These are phyloP conservation scores for Parnassius glacialis DNA, from an alignment of 2,888 invertebrate species.

Conservation along the genomic window DNA sequence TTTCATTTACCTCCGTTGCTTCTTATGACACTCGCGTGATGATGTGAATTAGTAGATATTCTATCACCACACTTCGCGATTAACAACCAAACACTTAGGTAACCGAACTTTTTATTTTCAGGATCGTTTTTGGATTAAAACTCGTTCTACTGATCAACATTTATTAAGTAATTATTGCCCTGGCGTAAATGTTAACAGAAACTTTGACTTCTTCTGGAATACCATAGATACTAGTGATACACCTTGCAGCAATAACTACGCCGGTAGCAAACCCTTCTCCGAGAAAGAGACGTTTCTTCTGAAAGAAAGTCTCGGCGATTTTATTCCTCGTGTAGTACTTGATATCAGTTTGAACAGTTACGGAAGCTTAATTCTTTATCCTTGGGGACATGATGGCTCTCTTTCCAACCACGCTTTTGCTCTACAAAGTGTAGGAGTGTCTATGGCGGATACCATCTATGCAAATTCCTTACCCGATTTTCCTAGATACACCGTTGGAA, in stretches of 20 bases:
- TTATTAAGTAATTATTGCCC: constrained; percentile 62
- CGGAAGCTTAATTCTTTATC: constrained; percentile 85
- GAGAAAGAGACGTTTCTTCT: constrained; percentile 84
- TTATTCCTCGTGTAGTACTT: constrained; percentile 75
- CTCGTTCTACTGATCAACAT: constrained; percentile 73
- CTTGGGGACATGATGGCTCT: constrained; percentile 83
- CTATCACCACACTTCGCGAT: too few species aligned
- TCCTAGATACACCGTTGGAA: constrained; percentile 77
- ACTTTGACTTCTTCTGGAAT: constrained; percentile 87
- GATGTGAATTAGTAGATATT: too few species aligned
- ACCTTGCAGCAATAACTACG: constrained; percentile 82
- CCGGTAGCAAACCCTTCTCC: constrained; percentile 83
- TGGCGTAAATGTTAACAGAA: constrained; percentile 89
- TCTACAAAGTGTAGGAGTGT: constrained; percentile 65
- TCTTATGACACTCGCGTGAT: too few species aligned
- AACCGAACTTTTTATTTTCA: constrained; percentile 82
- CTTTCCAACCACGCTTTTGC: constrained; percentile 71
- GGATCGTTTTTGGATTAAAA: constrained; percentile 86
- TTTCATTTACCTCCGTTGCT: too few species aligned
- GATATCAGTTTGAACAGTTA: constrained; percentile 89
- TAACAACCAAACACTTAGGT: constrained; percentile 87
- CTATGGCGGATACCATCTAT: constrained; percentile 64
- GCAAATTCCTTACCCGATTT: constrained; percentile 48
- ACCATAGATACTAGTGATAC: constrained; percentile 76
- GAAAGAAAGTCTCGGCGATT: constrained; percentile 76